Conservation (phyloP, 2,113 vertebrate genomes). For the Ceuthmochares aereus region DNA sequence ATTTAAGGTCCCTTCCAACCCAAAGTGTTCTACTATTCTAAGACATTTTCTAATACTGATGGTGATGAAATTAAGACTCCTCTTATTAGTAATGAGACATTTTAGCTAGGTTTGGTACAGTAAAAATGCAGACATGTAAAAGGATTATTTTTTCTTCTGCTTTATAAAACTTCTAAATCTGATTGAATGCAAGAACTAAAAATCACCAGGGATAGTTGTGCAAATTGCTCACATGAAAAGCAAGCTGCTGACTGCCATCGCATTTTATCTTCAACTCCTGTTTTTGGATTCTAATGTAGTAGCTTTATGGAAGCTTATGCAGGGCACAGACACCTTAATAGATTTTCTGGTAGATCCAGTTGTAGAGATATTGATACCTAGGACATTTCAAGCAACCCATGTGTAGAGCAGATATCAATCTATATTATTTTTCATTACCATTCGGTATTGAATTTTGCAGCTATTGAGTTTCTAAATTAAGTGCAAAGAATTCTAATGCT, state of each 20-base stretch:
- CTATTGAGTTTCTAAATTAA: slow-evolving; percentile 27
- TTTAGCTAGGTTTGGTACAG: background rate
- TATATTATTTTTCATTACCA: background rate
- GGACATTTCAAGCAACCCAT: background rate
- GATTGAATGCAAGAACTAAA: background rate
- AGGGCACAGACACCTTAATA: background rate
- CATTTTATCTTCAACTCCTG: background rate
- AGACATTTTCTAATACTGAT: background rate
- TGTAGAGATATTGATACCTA: background rate
- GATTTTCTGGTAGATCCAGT: background rate
- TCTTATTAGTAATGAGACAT: background rate
- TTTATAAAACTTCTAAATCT: background rate
- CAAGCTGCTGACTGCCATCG: background rate
- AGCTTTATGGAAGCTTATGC: background rate
- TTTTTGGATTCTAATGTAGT: background rate
- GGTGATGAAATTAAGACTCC: background rate
- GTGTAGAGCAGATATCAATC: background rate
- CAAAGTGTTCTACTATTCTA: no score
- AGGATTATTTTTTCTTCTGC: background rate
- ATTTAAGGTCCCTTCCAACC: no score
- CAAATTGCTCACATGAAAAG: background rate
- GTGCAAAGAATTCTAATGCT: background rate
- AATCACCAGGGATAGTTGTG: background rate
- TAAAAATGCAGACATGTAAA: background rate
- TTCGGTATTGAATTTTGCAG: background rate